Conservation (phyloP, 92 coral and sea anemone species). For the Meandrina meandrites region DNA sequence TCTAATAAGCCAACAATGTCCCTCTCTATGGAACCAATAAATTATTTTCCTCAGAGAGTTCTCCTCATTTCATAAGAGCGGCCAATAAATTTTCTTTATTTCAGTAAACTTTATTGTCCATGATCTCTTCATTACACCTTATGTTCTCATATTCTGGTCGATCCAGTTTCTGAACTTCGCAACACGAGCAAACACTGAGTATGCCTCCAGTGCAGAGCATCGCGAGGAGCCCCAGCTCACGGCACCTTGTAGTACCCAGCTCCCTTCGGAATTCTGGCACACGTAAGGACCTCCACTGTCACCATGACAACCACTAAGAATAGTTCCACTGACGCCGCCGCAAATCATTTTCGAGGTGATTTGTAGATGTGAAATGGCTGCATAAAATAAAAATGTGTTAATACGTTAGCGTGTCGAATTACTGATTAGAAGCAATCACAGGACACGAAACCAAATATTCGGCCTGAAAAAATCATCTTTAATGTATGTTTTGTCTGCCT, state of each 20-base stretch:
- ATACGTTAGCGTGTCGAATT: background rate
- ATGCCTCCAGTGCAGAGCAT: conserved; percentile 57
- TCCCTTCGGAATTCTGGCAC: conserved; percentile 53
- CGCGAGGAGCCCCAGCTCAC: conserved; percentile 74
- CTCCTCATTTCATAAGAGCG: no score
- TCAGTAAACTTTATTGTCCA: background rate
- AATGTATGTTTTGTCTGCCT: no score
- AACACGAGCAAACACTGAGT: conserved; percentile 70
- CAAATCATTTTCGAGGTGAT: conserved; percentile 52
- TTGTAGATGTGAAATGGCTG: background rate
- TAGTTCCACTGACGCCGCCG: conserved; percentile 44
- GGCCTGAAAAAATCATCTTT: background rate
- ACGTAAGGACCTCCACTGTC: conserved; percentile 76
- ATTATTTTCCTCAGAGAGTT: no score
- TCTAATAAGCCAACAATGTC: no score
- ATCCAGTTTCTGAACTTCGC: conserved; percentile 70
- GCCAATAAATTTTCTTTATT: background rate
- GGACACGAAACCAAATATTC: no score
- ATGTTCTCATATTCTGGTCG: conserved; percentile 41
- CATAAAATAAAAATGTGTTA: background rate
- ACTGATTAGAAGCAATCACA: background rate
- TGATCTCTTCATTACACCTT: background rate
- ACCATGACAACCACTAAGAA: conserved; percentile 70
- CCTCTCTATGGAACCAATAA: no score
- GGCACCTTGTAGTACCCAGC: conserved; percentile 72